These are phyloP conservation scores for Lepisosteus oculatus DNA, from an alignment of 2,113 vertebrate species.

Conservation along the genomic window DNA sequence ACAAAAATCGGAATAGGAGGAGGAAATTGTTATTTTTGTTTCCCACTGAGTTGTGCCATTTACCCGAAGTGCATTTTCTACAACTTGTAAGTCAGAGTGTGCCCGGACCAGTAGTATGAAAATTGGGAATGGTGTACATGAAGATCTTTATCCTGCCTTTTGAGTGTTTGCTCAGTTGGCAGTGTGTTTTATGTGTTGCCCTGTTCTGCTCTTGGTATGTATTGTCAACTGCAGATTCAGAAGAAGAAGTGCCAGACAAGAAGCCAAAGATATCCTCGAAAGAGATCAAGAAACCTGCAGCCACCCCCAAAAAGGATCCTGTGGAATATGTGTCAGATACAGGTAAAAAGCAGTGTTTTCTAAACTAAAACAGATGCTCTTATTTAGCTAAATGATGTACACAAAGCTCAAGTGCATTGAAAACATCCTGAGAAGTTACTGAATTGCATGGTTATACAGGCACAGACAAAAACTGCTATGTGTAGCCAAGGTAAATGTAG, in stretches of 20 bases:
- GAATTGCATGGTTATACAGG: too few species aligned
- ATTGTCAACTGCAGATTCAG: slow-evolving; percentile 67
- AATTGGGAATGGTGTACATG: neutral
- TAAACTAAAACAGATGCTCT: too few species aligned
- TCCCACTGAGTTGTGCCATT: neutral
- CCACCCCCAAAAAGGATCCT: slow-evolving; percentile 69
- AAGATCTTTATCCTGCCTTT: neutral
- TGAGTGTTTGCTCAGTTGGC: neutral
- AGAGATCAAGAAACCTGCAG: slow-evolving; percentile 51
- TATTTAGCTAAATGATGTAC: too few species aligned
- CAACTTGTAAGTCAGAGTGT: neutral
- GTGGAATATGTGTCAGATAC: slow-evolving; percentile 91
- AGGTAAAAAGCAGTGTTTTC: slow-evolving; percentile 63
- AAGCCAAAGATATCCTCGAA: slow-evolving; percentile 67
- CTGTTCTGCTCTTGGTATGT: too few species aligned
- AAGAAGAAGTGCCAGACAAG: slow-evolving; percentile 68
- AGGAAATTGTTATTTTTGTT: too few species aligned
- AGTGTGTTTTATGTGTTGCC: too few species aligned
- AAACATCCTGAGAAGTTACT: too few species aligned
- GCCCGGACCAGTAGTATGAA: neutral
- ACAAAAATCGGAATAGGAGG: too few species aligned
- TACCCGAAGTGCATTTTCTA: neutral
- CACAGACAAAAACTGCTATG: too few species aligned
- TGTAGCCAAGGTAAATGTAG: too few species aligned
- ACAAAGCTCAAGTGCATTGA: too few species aligned